Base-by-base conservation (phyloP, 2,888 invertebrate genomes). In the Brachyptera putata region DNA sequence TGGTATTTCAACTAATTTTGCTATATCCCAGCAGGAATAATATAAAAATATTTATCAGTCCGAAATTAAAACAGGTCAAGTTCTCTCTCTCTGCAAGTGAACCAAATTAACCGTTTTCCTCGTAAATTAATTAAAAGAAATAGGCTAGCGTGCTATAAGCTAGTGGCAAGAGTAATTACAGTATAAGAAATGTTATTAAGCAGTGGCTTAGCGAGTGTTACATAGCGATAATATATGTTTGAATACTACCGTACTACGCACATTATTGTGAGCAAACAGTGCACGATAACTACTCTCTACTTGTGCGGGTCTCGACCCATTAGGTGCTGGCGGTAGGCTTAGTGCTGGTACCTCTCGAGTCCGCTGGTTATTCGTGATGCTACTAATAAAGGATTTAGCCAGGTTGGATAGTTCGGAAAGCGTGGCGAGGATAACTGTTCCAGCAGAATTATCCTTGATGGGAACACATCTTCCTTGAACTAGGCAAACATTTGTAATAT, bases 381-480 rank as follows among this genome's bases (percentile, higher is more conserved):
- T 34, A 36, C 53, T 22, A 18, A 53, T 30, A 21, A 53, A 21
- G 18, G 4, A 13, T 18, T 34, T 11, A 7, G 36, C 53, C 36
- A 53, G 18, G 53, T 36, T 36, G 34, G 18, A 16, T 16, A 53
- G 18, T 22, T 53, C 53, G 34, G 21, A 16, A 36, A 53, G 24
- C 18, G 53, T 18, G 13, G 43, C 57, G 26, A 57, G 22, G 41
- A 57, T 24, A 13, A 48, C 30, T 18, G 57, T 48, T 25, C 16
- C 18, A 24, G 57, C 46, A 36, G 46, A 18, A 21, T 25, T 57
- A 21, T 36, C 48, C 34, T 34, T 48, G 46, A 57, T 46, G 16
- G 57, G 57, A n/a, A 57, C 48, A 30, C 57, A 57, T 30, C 57
- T 30, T 1, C 46, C 34, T 34, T 57, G 57, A 48, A 57, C 57